Base-by-base conservation (phyloP, 2,797 vertebrate genomes). In the Pseudochaenichthys georgianus region DNA sequence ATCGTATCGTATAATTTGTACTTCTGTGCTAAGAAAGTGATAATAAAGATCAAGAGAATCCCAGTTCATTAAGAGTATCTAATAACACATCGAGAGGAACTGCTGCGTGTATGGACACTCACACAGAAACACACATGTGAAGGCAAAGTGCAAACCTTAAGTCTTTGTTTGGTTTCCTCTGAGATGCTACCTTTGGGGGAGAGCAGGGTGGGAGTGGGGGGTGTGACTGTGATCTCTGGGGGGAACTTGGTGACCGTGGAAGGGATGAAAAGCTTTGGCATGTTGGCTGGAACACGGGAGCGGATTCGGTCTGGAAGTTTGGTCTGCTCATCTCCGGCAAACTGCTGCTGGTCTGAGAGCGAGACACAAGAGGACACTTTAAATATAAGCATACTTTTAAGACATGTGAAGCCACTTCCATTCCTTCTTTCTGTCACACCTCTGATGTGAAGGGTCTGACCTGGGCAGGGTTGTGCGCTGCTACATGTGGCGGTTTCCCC, bases 141-240 rank as follows among this genome's bases (percentile, higher is more conserved):
- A 64, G 23, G 38, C 43, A 57, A 31, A 17, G 31, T 13, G 41
- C 62, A 80, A 90, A 99, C 98, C 97, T 99, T 99, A 53, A 99
- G 96, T 85, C 96, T 97, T 84, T 97, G 98, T 88, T 99, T 99
- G 93, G 98, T 99, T 90, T 99, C 98, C 94, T 99, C 98, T 3
- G 98, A 99, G 93, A 99, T 97, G 95, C 98, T 99, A 94, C 98
- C 98, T 93, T 98, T 99, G 67, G 98, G 98, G 42, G 98, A 99
- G 73, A 99, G 97, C 52, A 99, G 96, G 13, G 98, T 99, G 53
- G 98, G 98, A 3, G 98, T 99, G 10, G 98, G 98, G 8, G 98
- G 98, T 0, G 98, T 99, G 79, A 99, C 97, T 4, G 98, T 99
- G 95, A 99, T 99, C 92, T 99, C 98, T 3, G 98, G 98, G 7